Evolutionary conservation across 2,888 invertebrate species (phyloP).

Genomic region (Parochlus steinenii): DNA sequence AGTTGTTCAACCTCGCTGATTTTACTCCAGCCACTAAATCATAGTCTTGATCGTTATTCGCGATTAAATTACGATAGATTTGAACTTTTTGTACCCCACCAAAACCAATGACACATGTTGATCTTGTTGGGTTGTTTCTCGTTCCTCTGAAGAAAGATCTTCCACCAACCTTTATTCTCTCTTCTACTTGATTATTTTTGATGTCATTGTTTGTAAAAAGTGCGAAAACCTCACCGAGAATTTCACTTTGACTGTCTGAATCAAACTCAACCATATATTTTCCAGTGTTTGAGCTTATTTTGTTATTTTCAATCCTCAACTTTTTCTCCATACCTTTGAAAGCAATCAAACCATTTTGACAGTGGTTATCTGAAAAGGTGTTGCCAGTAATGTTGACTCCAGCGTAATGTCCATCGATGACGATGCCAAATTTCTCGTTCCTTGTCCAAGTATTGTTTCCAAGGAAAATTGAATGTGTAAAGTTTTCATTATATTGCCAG

Average conservation of each 20-base stretch:
- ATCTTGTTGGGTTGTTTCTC: constrained; percentile 29
- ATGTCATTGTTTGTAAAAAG: constrained; percentile 62
- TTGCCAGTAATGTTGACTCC: constrained; percentile 75
- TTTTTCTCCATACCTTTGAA: constrained; percentile 94
- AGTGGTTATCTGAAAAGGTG: constrained; percentile 68
- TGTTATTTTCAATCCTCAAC: constrained; percentile 65
- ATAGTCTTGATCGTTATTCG: constrained; percentile 68
- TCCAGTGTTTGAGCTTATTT: constrained; percentile 63
- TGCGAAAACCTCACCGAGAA: constrained; percentile 69
- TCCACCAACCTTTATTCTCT: constrained; percentile 16
- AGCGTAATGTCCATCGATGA: constrained; percentile 87
- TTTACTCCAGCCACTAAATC: constrained; percentile 82
- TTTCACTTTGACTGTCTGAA: constrained; percentile 85
- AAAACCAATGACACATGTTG: constrained; percentile 77
- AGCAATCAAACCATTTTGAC: constrained; percentile 61
- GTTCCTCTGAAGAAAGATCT: constrained; percentile 11
- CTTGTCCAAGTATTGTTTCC: constrained; percentile 74
- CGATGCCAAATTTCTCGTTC: constrained; percentile 70
- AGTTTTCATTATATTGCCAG: constrained; percentile 89
- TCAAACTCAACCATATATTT: constrained; percentile 72
- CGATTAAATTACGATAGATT: constrained; percentile 76
- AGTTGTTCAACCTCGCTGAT: constrained; percentile 75
- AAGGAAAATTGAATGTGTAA: constrained; percentile 77
- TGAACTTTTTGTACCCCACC: constrained; percentile 89
- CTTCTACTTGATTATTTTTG: constrained; percentile 44